These are phyloP conservation scores for Spinus olivaceus DNA, from an alignment of 2,797 vertebrate genomes.

Conservation along the genomic window DNA sequence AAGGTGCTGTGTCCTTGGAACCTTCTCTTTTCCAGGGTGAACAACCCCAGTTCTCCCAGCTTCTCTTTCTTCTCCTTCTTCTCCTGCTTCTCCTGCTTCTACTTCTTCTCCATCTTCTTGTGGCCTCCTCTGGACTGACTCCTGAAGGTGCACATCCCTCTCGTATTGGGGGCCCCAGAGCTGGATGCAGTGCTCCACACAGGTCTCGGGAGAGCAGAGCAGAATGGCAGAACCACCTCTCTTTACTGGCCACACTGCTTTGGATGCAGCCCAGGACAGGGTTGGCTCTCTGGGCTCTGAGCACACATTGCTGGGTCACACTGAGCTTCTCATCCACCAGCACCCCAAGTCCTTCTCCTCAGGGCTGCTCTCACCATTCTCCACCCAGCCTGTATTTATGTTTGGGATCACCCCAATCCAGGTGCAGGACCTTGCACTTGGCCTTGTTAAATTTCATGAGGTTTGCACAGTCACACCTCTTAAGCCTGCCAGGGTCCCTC, in stretches of 20 bases:
- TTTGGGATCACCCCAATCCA: background rate
- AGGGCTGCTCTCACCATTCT: background rate
- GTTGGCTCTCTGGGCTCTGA: background rate
- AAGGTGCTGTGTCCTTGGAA: background rate
- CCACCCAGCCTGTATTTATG: background rate
- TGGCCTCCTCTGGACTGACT: background rate
- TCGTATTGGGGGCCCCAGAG: background rate
- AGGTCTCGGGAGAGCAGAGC: background rate
- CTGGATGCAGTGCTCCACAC: background rate
- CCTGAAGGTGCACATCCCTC: background rate
- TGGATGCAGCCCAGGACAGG: background rate
- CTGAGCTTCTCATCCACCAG: background rate
- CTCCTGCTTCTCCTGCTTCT: background rate
- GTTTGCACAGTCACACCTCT: background rate
- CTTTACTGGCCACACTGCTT: accelerated
- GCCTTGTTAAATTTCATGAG: accelerated
- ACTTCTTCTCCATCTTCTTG: no score
- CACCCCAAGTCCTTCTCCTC: background rate
- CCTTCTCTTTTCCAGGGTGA: background rate
- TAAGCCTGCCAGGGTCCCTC: background rate
- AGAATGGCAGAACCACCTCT: background rate
- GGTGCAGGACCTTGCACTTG: background rate
- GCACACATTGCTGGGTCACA: background rate
- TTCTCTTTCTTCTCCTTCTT: background rate
- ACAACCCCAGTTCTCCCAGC: background rate